Conservation (phyloP, 2,888 invertebrate species). For the Pteria penguin region DNA sequence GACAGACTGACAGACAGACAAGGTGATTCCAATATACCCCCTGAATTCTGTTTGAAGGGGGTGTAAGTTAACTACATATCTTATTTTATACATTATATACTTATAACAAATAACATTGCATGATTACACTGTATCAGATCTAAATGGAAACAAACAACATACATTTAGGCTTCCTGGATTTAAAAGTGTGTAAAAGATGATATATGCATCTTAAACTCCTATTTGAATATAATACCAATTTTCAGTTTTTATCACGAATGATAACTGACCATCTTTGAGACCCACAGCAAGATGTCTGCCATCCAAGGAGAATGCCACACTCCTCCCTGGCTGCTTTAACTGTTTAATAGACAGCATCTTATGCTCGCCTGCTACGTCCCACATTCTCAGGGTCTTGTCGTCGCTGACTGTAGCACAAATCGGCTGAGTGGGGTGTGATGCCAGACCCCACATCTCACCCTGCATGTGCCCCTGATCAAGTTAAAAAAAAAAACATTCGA, state of each 20-base stretch:
- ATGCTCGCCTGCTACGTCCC: conserved; percentile 74
- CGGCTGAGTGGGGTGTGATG: conserved; percentile 76
- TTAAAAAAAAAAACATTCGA: not conserved
- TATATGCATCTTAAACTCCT: too few species aligned
- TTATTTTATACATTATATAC: too few species aligned
- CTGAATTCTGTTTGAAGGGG: too few species aligned
- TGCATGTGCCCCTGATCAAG: conserved; percentile 79
- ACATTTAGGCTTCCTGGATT: too few species aligned
- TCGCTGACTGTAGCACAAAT: conserved; percentile 80
- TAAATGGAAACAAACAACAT: too few species aligned
- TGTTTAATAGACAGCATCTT: conserved; percentile 74
- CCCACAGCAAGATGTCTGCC: conserved; percentile 80
- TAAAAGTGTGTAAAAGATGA: too few species aligned
- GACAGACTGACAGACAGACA: too few species aligned
- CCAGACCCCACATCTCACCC: conserved; percentile 81
- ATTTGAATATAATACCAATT: too few species aligned
- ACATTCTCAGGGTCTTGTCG: conserved; percentile 79
- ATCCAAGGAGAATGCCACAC: conserved; percentile 79
- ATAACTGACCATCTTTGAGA: conserved; percentile 78
- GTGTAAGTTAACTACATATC: too few species aligned
- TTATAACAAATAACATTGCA: too few species aligned
- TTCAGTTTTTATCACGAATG: not conserved
- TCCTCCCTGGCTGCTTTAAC: conserved; percentile 77
- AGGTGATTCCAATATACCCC: too few species aligned
- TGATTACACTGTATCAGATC: too few species aligned